Evolutionary conservation across 2,113 vertebrate genomes (phyloP), one percentile per base, ranked within the genome.

Genomic region (Oophaga pumilio): DNA sequence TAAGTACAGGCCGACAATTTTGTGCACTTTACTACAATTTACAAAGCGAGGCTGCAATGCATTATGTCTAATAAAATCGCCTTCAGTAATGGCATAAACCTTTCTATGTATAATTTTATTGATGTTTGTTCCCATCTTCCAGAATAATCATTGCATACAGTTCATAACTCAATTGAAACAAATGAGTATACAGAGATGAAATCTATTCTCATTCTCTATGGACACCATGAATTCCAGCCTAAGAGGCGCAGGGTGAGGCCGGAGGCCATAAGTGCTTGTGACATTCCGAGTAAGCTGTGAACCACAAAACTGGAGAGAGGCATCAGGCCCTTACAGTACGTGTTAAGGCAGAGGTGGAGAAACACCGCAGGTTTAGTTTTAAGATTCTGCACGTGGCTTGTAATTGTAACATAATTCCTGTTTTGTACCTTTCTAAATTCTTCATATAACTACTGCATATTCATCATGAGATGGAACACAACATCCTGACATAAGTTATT

Each of bases 181-280:
- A 80, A 86, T 69, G 85, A 80, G 62, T 69, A 69, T 80, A 33
- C 22, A 49, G 76, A 86, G 69, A 79, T 76, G 76, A 80, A 86
- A 86, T 86, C 85, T 76, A 86, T 86, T 86, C 52, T 71, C 60
- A 79, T 86, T 43, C 33, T 43, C 33, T 79, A 8, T 52, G 22
- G 20, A 59, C 8, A 43, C 50, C 24, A 86, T 43, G 22, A 86
- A 80, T 80, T 28, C 59, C 43, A 24, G 28, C 43, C 24, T 33
- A 69, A 80, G 60, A 86, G 76, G 53, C 4, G 62, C 60, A 69
- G 59, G n/a, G 49, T 69, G 14, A 86, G n/a, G 69, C 53, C 18
- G 12, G 8, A 64, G 50, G 56, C 60, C 85, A 79, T 43, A 77
- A 86, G 33, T 77, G 22, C 62, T 66, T 69, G 76, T 86, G 85